Evolutionary conservation across 2,797 vertebrate species (phyloP), one percentile per base, ranked within the genome.

Genomic region (Micropoecilia bifurca): DNA sequence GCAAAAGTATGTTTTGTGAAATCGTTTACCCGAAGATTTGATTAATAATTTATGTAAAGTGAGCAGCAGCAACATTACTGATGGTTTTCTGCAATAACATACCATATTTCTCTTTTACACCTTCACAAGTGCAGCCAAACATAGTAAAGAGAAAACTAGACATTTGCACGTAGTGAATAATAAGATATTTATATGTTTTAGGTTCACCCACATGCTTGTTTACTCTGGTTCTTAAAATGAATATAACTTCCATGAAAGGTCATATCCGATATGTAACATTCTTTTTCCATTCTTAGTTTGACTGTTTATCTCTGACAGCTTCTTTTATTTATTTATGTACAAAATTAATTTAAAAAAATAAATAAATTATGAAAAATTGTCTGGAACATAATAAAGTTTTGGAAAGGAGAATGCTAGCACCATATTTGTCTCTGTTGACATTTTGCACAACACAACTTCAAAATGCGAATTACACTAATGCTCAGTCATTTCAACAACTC

Each of bases 381-480:
- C 59, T 45, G 74, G 80, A 84, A 85, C 78, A 14, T n/a, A 57
- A 71, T 53, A 9, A n/a, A 28, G 14, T 25, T 8, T 8, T 14
- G 41, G 1, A 28, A 46, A 77, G 50, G 39, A 72, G 46, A 48
- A 22, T 74, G 22, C 9, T 43, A 50, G 72, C 74, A 76, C 3
- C 75, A 22, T 46, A 1, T 66, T 16, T 28, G 48, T 72, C 33
- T 36, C 36, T 0, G 2, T 41, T 3, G 43, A 22, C 22, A 5
- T 69, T 84, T 72, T 71, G 41, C n/a, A 41, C 36, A 69, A 43
- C 18, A 20, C 3, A 3, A 68, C 18, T 41, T 41, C 20, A 43
- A 55, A 55, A 50, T 50, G 48, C 0, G 22, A 53, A 25, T 6
- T 41, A 68, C 36, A 39, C 18, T 53, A 3, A 9, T 53, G 3